phyloP scores from a whole-genome alignment of 2,113 vertebrate species.

The Pagrus major region DNA sequence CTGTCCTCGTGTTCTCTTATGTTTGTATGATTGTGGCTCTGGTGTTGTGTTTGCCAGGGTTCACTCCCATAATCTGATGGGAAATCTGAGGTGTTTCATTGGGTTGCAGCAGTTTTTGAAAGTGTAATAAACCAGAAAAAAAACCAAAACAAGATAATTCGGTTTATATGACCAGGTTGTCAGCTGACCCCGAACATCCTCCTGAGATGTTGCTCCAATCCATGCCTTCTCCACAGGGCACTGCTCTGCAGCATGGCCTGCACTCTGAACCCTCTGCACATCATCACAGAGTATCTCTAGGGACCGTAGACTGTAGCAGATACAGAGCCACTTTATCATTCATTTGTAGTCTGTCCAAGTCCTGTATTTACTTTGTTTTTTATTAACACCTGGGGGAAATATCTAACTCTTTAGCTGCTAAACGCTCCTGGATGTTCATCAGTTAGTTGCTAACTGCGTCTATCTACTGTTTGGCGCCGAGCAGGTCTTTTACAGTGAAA shows the following conservation, averaged over 20 bases:
- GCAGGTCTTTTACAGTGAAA: too few relatives aligned
- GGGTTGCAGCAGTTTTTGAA: background rate
- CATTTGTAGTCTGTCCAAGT: too few relatives aligned
- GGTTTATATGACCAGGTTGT: background rate
- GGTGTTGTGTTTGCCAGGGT: constrained; percentile 9
- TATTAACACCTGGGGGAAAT: too few relatives aligned
- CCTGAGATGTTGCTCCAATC: background rate
- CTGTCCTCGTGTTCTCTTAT: background rate
- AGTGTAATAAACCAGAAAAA: background rate
- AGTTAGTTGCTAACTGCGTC: too few relatives aligned
- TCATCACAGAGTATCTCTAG: background rate
- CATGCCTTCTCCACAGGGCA: background rate
- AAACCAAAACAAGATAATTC: background rate
- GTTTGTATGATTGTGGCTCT: constrained; percentile 18
- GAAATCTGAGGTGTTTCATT: constrained; percentile 22
- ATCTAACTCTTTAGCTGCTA: too few relatives aligned
- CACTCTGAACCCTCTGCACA: background rate
- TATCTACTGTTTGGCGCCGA: too few relatives aligned
- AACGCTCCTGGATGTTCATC: too few relatives aligned
- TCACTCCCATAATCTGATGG: background rate
- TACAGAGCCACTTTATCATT: too few relatives aligned
- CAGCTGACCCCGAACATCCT: background rate
- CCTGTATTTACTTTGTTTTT: too few relatives aligned
- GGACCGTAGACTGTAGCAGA: too few relatives aligned
- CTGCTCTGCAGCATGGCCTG: background rate